Base-by-base conservation (phyloP, 2,888 invertebrate species). In the Euproctis similis region DNA sequence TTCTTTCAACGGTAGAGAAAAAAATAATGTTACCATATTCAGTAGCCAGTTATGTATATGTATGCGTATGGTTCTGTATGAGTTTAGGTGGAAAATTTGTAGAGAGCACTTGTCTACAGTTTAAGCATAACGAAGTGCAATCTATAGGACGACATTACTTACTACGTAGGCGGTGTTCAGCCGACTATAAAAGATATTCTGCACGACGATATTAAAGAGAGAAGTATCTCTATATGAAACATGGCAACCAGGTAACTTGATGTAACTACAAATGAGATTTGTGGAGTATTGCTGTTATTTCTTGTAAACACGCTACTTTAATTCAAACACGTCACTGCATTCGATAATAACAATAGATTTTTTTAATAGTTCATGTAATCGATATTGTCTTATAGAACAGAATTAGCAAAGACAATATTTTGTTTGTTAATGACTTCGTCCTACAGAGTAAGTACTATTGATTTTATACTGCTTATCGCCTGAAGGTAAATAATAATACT, bases 101-200 rank as follows among this genome's bases (percentile, higher is more conserved):
- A n/a, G 30, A 28, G 53, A 63, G 75, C 77, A 78, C 77, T 77
- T 78, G 78, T 70, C 72, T 59, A 48, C 43, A 51, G 64, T 60
- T 55, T 67, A 61, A 59, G 64, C 64, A 69, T 77, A 78, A 75
- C 77, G 67, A 77, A 75, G 63, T 59, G 59, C 63, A 67, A 76
- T 78, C 75, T 77, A 78, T 77, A 69, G 63, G 52, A 51, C 60
- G 39, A 47, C 50, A 46, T 52, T 36, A 40, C 45, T 36, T 36
- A 46, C 42, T 42, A 46, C 37, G 55, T 52, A 47, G 55, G 53
- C 47, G 45, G 39, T 34, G 39, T 50, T 47, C 47, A 42, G 36
- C 34, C 35, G 23, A 23, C 40, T 39, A 39, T 36, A 43, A 47
- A 45, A 30, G 45, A 31, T 33, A 28, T 49, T 39, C 31, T 31